Evolutionary conservation across 2,113 vertebrate genomes (phyloP), one percentile per base, ranked within the genome.

Genomic region (Rhagologus leucostigma): DNA sequence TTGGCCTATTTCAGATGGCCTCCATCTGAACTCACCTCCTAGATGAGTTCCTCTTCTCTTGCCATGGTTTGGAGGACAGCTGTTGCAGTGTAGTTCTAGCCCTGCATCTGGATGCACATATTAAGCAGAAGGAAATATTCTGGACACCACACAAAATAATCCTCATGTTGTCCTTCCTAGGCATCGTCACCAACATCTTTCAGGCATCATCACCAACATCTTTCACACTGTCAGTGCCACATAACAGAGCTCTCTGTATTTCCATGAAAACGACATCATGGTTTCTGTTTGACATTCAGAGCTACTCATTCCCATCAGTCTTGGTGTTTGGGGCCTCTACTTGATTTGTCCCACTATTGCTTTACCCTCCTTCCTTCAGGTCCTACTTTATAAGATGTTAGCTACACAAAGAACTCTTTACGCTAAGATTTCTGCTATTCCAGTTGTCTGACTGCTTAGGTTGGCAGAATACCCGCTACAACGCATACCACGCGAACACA

Each of bases 401-500:
- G 26, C 27, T 59, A 26, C 13, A 59, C 10, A 77, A 74, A 85
- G 19, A 49, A 74, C 9, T 17, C 3, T 35, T 93, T 47, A 41
- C 1, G 0, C 27, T 37, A 39, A 37, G 39, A 65, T 53, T 62
- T 84, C 33, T 65, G 26, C 44, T 44, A 47, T 63, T 90, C 17
- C 42, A 74, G 21, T 20, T 86, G 15, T 49, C 18, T 52, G 42
- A 41, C 16, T 69, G 46, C 39, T 73, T 73, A 63, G 37, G 33
- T 42, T 93, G 16, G n/a, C 37, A 65, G 39, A 78, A 82, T 29
- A 26, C 20, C 39, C 88, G 24, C 27, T 70, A 20, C 75, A 86
- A n/a, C 4, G 35, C 1, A 1, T 11, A 57, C 18, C 46, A 46
- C 22, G 23, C 1, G 1, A 88, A 67, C 13, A n/a, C 4, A 78